Evolutionary conservation across 2,888 invertebrate species (phyloP), one percentile per base, ranked within the genome.

Genomic region (Linnaemya vulpina): DNA sequence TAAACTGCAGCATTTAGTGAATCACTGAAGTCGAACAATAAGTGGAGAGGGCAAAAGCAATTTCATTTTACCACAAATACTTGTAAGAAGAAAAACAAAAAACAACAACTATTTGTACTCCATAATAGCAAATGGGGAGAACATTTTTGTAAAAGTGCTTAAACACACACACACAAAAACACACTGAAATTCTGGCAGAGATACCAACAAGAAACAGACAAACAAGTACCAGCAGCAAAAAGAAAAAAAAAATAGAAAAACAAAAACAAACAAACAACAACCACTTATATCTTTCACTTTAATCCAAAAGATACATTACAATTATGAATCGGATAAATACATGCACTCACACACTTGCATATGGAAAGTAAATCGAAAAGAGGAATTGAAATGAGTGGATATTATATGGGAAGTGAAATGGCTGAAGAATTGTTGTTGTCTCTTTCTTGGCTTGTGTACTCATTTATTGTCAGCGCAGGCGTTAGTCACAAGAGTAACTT

Each of bases 21-120:
- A 86, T 83, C 79, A 84, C 86, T 86, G 80, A 87, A 87, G 87
- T 86, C 74, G 80, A 86, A 88, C 86, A 87, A 83, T 80, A 83
- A 83, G 82, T 84, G 75, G 40, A 67, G 30, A 43, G 38, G 58
- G 62, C 58, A 43, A 30, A 67, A 74, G 82, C 65, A 86, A 84
- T 87, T 86, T 83, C 74, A 81, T 84, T 86, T 84, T 71, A 80
- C 83, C 84, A 58, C 84, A 83, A 87, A 73, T 82, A 82, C 82
- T 83, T 85, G 81, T 49, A 68, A 38, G 62, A 60, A 40, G 75
- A 76, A 79, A 60, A 70, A 62, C 53, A 67, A 40, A 40, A 40
- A 40, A 73, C 71, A 78, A 60, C 38, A 77, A 81, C 78, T 70
- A 67, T 74, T 85, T 85, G 78, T 71, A 85, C 74, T 76, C 71